Evolutionary conservation across 2,113 vertebrate species (phyloP).

Genomic region (Varanus komodoensis): DNA sequence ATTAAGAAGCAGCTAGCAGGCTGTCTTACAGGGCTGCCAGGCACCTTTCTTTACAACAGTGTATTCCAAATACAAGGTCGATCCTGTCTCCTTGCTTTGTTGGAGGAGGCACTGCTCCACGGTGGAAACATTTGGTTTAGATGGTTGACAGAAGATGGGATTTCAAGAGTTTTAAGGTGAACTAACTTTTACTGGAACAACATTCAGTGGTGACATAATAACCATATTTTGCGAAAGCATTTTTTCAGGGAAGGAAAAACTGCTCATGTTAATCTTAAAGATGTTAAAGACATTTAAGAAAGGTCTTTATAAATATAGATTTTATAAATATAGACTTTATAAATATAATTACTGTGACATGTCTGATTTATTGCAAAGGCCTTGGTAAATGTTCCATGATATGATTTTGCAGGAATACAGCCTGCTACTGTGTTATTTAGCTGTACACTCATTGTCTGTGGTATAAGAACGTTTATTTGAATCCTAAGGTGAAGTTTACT

Average conservation of each 20-base stretch:
- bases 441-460: constrained; percentile 48
- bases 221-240: not conserved
- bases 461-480: constrained; percentile 45
- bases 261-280: not conserved
- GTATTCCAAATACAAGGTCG: not conserved
- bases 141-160: not conserved
- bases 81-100: not conserved
- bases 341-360: constrained; percentile 58
- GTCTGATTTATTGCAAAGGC: not conserved
- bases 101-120: not conserved
- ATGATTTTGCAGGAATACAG: not conserved
- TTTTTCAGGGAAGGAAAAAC: not conserved
- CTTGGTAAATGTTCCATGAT: constrained; percentile 49
- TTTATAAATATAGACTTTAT: too few relatives aligned
- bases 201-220: not conserved
- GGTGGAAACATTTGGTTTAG: not conserved
- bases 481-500: constrained; percentile 39
- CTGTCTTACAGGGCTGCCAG: not conserved
- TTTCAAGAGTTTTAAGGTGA: not conserved
- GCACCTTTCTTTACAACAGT: not conserved
- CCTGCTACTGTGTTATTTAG: constrained; percentile 34
- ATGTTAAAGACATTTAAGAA: not conserved
- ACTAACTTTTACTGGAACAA: not conserved
- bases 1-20: not conserved
- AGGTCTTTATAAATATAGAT: too few relatives aligned